Evolutionary conservation across 2,888 invertebrate genomes (phyloP).

Genomic region (Augochlorella aurata): DNA sequence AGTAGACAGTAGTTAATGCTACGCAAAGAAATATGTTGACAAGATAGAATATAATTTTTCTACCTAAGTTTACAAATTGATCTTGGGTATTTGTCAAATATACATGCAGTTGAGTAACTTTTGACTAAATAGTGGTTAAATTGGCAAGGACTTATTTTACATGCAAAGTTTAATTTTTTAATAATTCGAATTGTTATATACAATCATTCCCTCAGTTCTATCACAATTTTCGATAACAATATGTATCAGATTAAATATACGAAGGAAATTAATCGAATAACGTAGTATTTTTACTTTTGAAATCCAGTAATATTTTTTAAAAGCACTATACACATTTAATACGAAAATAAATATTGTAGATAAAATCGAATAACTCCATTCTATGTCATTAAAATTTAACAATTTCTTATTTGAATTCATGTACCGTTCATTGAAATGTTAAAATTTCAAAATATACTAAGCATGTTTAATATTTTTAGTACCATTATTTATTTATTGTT

Average conservation of each 20-base stretch:
- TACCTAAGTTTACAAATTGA: background rate
- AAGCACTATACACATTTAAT: conserved; percentile 28
- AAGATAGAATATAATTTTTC: background rate
- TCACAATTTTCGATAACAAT: background rate
- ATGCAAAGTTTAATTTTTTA: background rate
- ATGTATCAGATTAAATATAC: background rate
- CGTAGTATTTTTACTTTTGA: conserved; percentile 33
- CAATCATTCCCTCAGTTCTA: background rate
- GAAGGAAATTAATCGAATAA: conserved; percentile 24
- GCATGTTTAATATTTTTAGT: conserved; percentile 25
- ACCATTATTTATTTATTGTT: conserved; percentile 13
- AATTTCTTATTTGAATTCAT: background rate
- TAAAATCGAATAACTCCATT: conserved; percentile 24
- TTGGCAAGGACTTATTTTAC: background rate
- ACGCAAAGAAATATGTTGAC: background rate
- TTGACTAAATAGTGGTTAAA: background rate
- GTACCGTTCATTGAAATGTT: background rate
- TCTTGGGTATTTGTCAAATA: background rate
- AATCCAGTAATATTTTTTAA: conserved; percentile 33
- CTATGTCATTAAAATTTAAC: conserved; percentile 21
- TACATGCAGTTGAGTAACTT: background rate
- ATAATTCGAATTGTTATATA: background rate
- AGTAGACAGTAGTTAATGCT: background rate
- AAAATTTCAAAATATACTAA: conserved; percentile 21
- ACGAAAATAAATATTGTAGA: conserved; percentile 25